phyloP scores from a whole-genome alignment of 2,113 vertebrate species.

The Vidua macroura region DNA sequence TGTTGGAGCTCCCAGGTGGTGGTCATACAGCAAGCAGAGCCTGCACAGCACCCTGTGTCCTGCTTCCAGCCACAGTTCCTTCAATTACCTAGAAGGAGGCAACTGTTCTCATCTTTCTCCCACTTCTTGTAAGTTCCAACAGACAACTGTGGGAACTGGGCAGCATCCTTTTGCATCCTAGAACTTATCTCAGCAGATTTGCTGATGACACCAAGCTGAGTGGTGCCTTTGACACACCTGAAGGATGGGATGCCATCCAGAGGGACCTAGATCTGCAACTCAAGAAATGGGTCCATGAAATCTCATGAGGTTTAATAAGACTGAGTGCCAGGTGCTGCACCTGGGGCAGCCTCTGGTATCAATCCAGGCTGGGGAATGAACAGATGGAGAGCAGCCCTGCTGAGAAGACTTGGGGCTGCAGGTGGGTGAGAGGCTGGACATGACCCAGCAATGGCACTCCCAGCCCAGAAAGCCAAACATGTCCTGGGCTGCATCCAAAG shows the following conservation, averaged over 20 bases:
- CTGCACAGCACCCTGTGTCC: fast-evolving
- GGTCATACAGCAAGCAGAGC: background rate
- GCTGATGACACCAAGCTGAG: background rate
- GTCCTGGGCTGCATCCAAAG: background rate
- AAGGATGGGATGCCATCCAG: background rate
- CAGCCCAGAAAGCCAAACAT: background rate
- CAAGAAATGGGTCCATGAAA: fast-evolving
- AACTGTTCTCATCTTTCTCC: background rate
- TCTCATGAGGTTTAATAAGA: background rate
- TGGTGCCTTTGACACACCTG: background rate
- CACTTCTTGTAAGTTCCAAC: background rate
- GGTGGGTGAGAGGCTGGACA: background rate
- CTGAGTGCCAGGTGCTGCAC: background rate
- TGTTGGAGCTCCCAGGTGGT: background rate
- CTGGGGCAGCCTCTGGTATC: too few species aligned
- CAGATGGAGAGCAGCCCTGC: background rate
- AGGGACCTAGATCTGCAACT: background rate
- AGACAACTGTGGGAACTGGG: background rate
- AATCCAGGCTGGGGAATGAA: background rate
- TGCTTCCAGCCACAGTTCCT: background rate
- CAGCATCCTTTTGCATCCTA: background rate
- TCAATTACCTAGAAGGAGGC: background rate
- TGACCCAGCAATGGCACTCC: background rate
- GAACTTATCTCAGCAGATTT: background rate
- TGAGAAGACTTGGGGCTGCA: background rate